A percentile compares a stretch with the other conserved stretches of the same genome.
Conservation (phyloP, 1,140 invertebrate genomes). For the Bombus sibiricus region DNA sequence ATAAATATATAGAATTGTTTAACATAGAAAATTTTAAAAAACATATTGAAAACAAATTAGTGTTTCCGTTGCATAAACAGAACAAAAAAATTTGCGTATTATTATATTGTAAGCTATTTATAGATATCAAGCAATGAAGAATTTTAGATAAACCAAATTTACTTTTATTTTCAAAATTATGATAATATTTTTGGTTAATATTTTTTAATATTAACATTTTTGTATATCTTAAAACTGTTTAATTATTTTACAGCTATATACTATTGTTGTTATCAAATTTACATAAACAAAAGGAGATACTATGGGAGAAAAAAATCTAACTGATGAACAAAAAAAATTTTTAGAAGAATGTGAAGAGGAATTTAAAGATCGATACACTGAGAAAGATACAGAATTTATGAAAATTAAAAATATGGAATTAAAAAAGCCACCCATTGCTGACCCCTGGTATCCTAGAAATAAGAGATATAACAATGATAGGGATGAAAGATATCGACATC, state of each 20-base stretch:
- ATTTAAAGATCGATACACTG: slow-evolving; percentile 83
- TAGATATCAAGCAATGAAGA: no score
- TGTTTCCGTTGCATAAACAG: background rate
- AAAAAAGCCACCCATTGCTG: slow-evolving; percentile 81
- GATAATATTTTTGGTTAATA: background rate
- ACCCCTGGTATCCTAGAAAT: slow-evolving; percentile 80
- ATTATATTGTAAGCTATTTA: no score
- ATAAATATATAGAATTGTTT: background rate
- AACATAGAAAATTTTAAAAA: background rate
- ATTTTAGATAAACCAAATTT: no score
- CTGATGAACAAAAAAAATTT: slow-evolving; percentile 75
- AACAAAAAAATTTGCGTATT: background rate
- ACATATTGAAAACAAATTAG: background rate
- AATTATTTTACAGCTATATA: background rate
- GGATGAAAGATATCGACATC: background rate
- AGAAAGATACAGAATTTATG: slow-evolving; percentile 82
- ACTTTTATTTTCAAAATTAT: background rate
- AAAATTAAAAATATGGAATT: slow-evolving; percentile 74
- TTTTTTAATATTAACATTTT: background rate
- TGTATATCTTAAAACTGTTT: background rate
- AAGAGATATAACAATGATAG: slow-evolving; percentile 40
- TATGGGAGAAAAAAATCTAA: slow-evolving; percentile 47
- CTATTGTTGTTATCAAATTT: background rate
- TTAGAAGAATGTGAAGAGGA: slow-evolving; percentile 83
- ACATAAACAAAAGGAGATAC: background rate